phyloP scores from a whole-genome alignment of 2,113 vertebrate species.

The Rhodinocichla rosea region DNA sequence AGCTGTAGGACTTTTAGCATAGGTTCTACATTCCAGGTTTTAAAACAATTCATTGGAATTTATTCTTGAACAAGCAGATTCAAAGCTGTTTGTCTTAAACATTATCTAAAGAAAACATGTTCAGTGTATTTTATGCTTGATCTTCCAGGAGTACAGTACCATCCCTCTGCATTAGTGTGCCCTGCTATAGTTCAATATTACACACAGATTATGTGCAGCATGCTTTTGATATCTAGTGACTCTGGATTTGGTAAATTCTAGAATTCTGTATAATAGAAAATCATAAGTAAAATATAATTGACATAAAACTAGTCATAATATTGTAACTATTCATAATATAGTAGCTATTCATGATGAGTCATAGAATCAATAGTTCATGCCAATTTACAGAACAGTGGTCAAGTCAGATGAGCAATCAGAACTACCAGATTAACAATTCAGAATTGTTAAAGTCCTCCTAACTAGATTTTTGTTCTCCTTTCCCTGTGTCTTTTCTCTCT shows the following conservation, averaged over 20 bases:
- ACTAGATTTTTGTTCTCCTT: not conserved
- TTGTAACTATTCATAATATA: not conserved
- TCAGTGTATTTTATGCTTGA: not conserved
- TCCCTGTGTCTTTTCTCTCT: not conserved
- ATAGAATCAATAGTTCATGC: not conserved
- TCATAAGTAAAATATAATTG: not conserved
- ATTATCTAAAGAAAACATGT: not conserved
- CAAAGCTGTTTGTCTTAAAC: not conserved
- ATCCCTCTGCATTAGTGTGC: not conserved
- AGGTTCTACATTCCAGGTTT: not conserved
- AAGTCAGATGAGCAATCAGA: not conserved
- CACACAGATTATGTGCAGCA: not conserved
- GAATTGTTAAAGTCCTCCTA: not conserved
- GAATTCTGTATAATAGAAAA: not conserved
- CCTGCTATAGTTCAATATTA: not conserved
- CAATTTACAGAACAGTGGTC: not conserved
- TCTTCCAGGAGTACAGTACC: not conserved
- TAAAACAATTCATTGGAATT: not conserved
- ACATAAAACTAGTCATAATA: not conserved
- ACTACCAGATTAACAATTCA: not conserved
- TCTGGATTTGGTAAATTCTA: not conserved
- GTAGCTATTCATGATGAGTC: not conserved
- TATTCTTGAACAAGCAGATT: not conserved
- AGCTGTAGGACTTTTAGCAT: not conserved
- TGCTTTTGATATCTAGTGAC: not conserved